These are phyloP conservation scores for Tanytarsus gracilentus DNA, from an alignment of 2,888 invertebrate genomes.

Conservation along the genomic window DNA sequence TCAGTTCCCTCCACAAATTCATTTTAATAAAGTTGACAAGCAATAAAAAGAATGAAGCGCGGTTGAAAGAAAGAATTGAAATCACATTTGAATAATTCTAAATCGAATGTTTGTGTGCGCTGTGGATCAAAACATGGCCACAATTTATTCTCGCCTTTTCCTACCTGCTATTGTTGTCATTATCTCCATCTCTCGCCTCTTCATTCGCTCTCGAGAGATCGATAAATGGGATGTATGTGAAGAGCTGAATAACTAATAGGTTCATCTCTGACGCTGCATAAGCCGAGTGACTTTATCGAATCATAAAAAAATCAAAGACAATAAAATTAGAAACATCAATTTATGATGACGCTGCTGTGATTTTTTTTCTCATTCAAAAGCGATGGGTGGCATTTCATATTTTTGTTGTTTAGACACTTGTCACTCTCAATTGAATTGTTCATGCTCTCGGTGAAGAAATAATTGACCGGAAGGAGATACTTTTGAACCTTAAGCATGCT, in stretches of 20 bases:
- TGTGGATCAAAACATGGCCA: background rate
- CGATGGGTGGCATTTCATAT: background rate
- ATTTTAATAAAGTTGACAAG: background rate
- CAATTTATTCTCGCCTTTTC: background rate
- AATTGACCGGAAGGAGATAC: background rate
- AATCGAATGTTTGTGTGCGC: no score
- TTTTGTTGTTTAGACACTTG: background rate
- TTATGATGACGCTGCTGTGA: no score
- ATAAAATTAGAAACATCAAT: no score
- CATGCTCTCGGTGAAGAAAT: background rate
- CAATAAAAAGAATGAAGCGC: background rate
- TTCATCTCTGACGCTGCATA: no score
- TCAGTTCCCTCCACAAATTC: background rate
- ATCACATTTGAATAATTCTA: background rate
- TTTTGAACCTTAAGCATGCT: background rate
- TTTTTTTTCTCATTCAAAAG: background rate
- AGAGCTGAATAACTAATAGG: no score
- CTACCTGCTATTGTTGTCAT: background rate
- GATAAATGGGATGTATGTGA: no score
- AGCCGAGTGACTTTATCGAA: no score
- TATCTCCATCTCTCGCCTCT: background rate
- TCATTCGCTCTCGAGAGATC: background rate
- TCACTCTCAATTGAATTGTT: constrained; percentile 1
- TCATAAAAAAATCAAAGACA: no score
- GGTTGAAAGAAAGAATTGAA: background rate